Evolutionary conservation across 2,113 vertebrate genomes (phyloP).

Genomic region (Nicator chloris): DNA sequence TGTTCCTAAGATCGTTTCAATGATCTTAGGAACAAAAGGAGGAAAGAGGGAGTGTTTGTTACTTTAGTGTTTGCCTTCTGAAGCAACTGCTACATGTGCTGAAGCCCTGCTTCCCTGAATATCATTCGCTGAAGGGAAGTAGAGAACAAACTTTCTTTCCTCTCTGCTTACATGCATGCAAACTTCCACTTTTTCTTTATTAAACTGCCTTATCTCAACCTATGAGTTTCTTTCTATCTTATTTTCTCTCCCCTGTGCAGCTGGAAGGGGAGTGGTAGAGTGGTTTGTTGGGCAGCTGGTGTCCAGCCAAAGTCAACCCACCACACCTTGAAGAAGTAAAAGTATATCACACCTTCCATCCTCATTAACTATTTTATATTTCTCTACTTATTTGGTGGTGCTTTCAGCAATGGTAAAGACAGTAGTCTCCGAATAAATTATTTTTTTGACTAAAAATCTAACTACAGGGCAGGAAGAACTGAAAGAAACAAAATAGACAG

Average conservation of each 20-base stretch:
- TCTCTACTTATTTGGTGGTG: neutral
- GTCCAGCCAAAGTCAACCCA: neutral
- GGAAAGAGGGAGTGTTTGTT: neutral
- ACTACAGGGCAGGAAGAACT: neutral
- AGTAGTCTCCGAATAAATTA: neutral
- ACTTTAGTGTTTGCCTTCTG: neutral
- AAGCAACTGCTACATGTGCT: accelerated
- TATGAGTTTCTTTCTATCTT: neutral
- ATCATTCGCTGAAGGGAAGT: accelerated
- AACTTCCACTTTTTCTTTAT: neutral
- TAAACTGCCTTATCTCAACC: neutral
- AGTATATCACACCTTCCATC: neutral
- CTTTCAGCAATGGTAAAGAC: neutral
- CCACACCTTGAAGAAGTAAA: neutral
- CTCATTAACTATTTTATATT: neutral
- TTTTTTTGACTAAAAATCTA: neutral
- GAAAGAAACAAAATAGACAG: neutral
- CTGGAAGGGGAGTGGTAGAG: neutral
- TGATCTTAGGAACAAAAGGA: no score
- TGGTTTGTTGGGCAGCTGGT: neutral
- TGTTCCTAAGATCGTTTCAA: neutral
- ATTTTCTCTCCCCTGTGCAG: neutral
- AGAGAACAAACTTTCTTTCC: neutral
- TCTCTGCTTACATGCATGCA: neutral
- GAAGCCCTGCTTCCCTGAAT: neutral